These are phyloP conservation scores for Calliscelio sp. DNA, from an alignment of 2,888 invertebrate species.

Conservation along the genomic window DNA sequence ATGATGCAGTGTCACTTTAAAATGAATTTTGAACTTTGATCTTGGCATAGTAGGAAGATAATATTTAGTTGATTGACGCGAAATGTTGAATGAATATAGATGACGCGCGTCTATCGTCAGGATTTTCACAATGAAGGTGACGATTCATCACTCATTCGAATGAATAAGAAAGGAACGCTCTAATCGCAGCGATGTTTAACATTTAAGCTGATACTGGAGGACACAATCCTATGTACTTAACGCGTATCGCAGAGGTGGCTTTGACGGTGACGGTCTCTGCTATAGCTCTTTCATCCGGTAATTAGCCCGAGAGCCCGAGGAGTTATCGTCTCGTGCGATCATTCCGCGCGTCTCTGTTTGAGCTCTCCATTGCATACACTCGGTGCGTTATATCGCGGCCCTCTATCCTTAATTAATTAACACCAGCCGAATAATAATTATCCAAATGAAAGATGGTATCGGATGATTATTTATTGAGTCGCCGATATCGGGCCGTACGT, in stretches of 20 bases:
- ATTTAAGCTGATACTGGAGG: constrained; percentile 65
- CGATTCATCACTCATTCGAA: constrained; percentile 55
- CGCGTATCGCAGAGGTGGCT: constrained; percentile 59
- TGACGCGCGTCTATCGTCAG: constrained; percentile 34
- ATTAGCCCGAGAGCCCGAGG: constrained; percentile 82
- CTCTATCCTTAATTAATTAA: constrained; percentile 84
- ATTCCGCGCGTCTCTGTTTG: constrained; percentile 74
- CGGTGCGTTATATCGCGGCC: constrained; percentile 62
- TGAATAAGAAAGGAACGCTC: constrained; percentile 59
- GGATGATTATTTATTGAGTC: constrained; percentile 82
- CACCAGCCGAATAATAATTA: constrained; percentile 84
- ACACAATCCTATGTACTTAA: constrained; percentile 65
- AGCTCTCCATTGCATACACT: constrained; percentile 64
- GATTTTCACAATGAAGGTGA: constrained; percentile 53
- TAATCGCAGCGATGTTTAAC: constrained; percentile 61
- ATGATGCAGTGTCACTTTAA: no score
- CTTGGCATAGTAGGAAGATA: constrained; percentile 25
- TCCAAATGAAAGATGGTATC: constrained; percentile 85
- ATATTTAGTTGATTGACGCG: constrained; percentile 42
- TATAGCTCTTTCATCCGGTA: constrained; percentile 83
- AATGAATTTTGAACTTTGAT: constrained; percentile 15
- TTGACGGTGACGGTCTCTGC: constrained; percentile 64
- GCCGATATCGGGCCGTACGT: constrained; percentile 73
- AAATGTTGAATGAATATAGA: constrained; percentile 41
- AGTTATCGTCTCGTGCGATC: constrained; percentile 83